phyloP scores from a whole-genome alignment of 2,888 invertebrate species.

The Strigamia crassipes region DNA sequence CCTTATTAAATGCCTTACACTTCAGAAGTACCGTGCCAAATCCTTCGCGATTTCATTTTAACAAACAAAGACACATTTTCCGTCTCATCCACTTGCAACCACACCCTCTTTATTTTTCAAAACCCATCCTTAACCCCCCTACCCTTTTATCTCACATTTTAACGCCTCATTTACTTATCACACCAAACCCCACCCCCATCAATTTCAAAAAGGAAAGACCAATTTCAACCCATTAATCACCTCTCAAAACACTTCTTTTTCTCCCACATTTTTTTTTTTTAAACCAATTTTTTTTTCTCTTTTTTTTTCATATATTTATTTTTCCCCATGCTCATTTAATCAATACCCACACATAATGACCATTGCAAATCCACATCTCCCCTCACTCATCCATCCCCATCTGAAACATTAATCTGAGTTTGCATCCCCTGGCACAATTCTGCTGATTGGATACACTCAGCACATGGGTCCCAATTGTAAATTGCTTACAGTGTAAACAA shows the following conservation, averaged over 20 bases:
- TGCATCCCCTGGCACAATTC: constrained; percentile 28
- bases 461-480: constrained; percentile 27
- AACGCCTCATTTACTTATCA: constrained; percentile 34
- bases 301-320: neutral
- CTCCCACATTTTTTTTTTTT: neutral
- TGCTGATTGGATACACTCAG: constrained; percentile 24
- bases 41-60: too few species aligned
- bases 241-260: neutral
- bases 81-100: neutral
- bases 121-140: neutral
- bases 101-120: neutral
- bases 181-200: constrained; percentile 33
- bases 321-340: constrained; percentile 15
- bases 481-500: constrained; percentile 14
- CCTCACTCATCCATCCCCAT: neutral
- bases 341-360: constrained; percentile 25
- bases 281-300: too few species aligned
- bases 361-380: constrained; percentile 24
- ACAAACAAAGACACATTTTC: neutral
- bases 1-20: too few species aligned
- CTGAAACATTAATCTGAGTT: constrained; percentile 34
- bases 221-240: constrained; percentile 37
- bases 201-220: constrained; percentile 11
- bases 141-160: constrained; percentile 31
- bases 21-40: too few species aligned